Evolutionary conservation across 2,797 vertebrate genomes (phyloP).

Genomic region (Hypotaenidia okinawae): DNA sequence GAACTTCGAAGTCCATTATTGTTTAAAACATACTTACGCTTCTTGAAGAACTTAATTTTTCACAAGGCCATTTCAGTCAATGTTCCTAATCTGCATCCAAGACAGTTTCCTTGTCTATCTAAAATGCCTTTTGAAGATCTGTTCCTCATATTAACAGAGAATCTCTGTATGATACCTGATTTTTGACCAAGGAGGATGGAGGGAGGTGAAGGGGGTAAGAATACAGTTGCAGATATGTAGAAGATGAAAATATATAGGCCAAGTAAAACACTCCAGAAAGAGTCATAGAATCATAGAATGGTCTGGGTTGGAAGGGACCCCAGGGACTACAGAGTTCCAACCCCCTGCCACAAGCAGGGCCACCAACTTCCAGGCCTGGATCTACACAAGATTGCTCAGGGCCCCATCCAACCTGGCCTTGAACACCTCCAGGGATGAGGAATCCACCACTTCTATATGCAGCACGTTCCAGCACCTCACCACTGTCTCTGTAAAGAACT

Average conservation of each 20-base stretch:
- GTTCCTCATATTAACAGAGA: neutral
- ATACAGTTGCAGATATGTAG: neutral
- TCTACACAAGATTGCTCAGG: too few relatives aligned
- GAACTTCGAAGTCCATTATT: neutral
- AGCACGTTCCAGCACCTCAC: too few relatives aligned
- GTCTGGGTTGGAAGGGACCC: too few relatives aligned
- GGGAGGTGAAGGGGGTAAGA: neutral
- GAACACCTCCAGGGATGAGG: too few relatives aligned
- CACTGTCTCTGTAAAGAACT: too few relatives aligned
- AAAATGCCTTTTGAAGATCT: neutral
- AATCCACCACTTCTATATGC: too few relatives aligned
- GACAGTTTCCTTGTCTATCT: neutral
- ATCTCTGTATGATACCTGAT: neutral
- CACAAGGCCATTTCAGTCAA: neutral
- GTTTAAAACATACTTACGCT: neutral
- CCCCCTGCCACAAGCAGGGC: too few relatives aligned
- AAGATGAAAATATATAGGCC: neutral
- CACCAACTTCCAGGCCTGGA: too few relatives aligned
- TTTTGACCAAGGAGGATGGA: too few relatives aligned
- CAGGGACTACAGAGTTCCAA: too few relatives aligned
- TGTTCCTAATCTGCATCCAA: neutral
- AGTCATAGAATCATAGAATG: neutral
- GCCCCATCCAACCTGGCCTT: too few relatives aligned
- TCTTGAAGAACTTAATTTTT: neutral
- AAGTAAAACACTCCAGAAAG: neutral